Percentiles rank a stretch among this genome's conserved stretches.
These are phyloP conservation scores for Heliothis virescens DNA, from an alignment of 1,140 invertebrate genomes.

Conservation along the genomic window DNA sequence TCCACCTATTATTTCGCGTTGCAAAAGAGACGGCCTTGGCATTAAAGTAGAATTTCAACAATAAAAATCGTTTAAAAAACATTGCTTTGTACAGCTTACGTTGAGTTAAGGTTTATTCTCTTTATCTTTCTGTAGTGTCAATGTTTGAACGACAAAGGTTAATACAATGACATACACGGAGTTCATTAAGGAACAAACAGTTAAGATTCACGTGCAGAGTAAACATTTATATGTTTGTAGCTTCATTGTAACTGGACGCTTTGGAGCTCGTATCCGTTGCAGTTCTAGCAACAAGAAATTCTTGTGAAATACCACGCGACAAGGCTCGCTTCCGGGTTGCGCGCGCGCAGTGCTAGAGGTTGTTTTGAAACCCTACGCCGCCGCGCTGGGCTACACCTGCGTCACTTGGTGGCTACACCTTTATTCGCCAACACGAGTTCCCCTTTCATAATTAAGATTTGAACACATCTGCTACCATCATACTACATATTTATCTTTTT, in stretches of 20 bases:
- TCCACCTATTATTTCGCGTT: constrained; percentile 14
- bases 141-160: not conserved
- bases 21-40: constrained; percentile 14
- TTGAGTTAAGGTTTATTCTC: constrained; percentile 14
- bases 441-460: not conserved
- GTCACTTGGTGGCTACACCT: constrained; percentile 14
- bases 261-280: constrained; percentile 10
- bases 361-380: constrained; percentile 62
- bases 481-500: too few species aligned
- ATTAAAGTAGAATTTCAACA: constrained; percentile 18
- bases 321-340: constrained; percentile 57
- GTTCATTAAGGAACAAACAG: not conserved
- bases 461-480: not conserved
- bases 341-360: constrained; percentile 36
- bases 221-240: constrained; percentile 1
- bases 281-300: constrained; percentile 54
- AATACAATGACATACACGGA: too few species aligned
- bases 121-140: not conserved
- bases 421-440: constrained; percentile 11
- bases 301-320: constrained; percentile 56
- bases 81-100: not conserved
- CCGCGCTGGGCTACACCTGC: constrained; percentile 54
- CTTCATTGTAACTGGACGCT: constrained; percentile 33
- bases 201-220: not conserved
- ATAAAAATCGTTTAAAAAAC: constrained; percentile 20